Base-by-base conservation (phyloP, 2,888 invertebrate species). In the Vesta saturnalis region DNA sequence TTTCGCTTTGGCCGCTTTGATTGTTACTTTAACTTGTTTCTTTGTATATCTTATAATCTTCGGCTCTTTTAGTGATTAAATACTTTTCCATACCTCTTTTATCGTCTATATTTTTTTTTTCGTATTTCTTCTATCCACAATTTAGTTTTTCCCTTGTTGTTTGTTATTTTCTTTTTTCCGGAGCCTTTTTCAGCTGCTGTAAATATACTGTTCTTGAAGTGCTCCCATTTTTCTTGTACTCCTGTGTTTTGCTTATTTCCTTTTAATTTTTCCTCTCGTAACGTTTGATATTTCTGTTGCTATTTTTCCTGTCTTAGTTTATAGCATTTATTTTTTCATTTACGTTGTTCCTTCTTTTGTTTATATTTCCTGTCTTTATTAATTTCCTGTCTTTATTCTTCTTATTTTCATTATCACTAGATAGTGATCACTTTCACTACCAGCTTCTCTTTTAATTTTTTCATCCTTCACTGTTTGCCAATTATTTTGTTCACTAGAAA, bases 261-360 rank as follows among this genome's bases (percentile, higher is more conserved):
- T 23, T 60, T 47, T 22, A 60, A 23, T 60, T 60, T 60, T 47
- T 23, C 16, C 4, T 47, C 47, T 60, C 46, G 47, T 60, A 58
- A 1, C 58, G 16, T 19, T 58, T 43, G 58, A 18, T 58, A 58
- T 39, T 62, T 39, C 39, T 43, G 54, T 62, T 43, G 52, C n/a
- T 55, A 1, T 30, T 35, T 62, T 55, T 35, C 19, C n/a, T 54
- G 52, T 35, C 19, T 61, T 35, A 47, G 14, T 61, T 52, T 61
- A 52, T n/a, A 52, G n/a, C 61, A 30, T 52, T 61, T 62, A 55
- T 55, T 62, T 55, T 62, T 55, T 35, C 46, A 6, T 55, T 55
- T 62, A 55, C 16, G 54, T 55, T 55, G 18, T 30, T 55, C 15
- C 43, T 62, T 62, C 43, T 39, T 46, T 63, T 30, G 8, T 55